These are phyloP conservation scores for Anisognathus igniventris DNA, from an alignment of 2,797 vertebrate species.

Conservation along the genomic window DNA sequence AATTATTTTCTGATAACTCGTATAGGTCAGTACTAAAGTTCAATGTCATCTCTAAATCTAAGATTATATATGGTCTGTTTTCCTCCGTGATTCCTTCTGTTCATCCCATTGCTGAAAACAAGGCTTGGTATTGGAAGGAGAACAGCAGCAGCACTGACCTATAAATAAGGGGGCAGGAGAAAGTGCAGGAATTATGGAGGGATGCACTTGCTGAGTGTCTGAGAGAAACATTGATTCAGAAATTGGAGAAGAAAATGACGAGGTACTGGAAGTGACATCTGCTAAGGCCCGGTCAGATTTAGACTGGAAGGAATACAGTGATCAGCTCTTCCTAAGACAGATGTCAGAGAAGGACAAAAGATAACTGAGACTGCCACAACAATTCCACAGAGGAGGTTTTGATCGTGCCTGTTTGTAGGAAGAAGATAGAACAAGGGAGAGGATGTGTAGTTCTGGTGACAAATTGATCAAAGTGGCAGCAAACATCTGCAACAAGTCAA, in stretches of 20 bases:
- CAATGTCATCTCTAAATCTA: neutral
- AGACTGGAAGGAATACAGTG: neutral
- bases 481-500: neutral
- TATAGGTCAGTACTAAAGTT: neutral
- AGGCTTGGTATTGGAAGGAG: neutral
- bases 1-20: neutral
- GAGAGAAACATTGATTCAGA: neutral
- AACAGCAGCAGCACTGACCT: neutral
- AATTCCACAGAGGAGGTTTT: neutral
- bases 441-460: neutral
- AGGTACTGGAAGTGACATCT: neutral
- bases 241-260: neutral
- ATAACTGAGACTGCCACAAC: neutral
- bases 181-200: neutral
- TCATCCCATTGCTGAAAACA: neutral
- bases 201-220: neutral
- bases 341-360: neutral
- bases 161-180: neutral
- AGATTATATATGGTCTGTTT: neutral
- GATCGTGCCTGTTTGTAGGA: neutral
- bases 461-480: neutral
- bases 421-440: neutral
- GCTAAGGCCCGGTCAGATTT: neutral
- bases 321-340: neutral
- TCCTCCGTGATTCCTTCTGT: neutral